Evolutionary conservation across 2,888 invertebrate species (phyloP), one percentile per base, ranked within the genome.

Genomic region (Dasypolia templi): DNA sequence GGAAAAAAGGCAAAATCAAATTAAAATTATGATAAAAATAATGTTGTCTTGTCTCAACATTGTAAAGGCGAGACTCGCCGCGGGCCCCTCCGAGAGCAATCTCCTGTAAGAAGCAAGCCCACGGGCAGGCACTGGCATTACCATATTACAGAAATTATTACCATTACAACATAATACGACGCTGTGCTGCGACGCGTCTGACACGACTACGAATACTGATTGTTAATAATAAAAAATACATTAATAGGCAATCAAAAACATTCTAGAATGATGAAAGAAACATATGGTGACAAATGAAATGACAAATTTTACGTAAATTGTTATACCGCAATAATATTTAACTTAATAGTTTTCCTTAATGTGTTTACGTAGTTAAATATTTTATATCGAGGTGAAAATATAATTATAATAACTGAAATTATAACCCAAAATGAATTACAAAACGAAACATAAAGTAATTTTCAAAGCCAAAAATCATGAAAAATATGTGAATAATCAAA

Each of bases 71-170:
- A 39, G 59, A 67, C 68, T 79, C 72, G 88, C 86, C 81, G 87
- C 87, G 88, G 89, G 88, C 90, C 89, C 88, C 88, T 87, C 87
- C 83, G 86, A 89, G 90, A 89, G 90, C 89, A 89, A 91, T 90
- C 91, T 89, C 89, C 79, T 83, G 80, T 88, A 89, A 91, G 90
- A 90, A 91, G 90, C 89, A 85, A 79, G 87, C 91, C 90, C 88
- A 89, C 87, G 88, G 87, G 86, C 88, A 77, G 71, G 74, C 86
- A 85, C 88, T 85, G 82, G 82, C 86, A 93, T 93, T 93, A 93
- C 91, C 92, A 93, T 93, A 92, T 92, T 92, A 93, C 91, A 92
- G 89, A 92, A 91, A 93, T 92, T 84, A 93, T 93, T 91, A 92
- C 90, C 88, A 93, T 92, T 92, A 92, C 91, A 91, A 92, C 90